phyloP scores from a whole-genome alignment of 2,797 vertebrate species.

The Malacoraja senta region DNA sequence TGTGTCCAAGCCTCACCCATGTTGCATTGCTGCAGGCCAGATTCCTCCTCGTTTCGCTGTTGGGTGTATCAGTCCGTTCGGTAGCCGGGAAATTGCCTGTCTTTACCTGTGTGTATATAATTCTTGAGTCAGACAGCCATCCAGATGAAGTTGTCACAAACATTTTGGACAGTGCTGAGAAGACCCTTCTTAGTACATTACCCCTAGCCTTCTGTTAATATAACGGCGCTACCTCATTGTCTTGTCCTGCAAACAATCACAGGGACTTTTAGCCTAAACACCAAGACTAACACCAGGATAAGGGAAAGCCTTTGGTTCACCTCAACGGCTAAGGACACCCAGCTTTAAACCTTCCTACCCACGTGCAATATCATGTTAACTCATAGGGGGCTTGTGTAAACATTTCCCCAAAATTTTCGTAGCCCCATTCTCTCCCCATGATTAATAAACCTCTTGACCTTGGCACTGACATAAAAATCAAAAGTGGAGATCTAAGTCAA shows the following conservation, averaged over 20 bases:
- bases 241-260: not conserved
- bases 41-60: constrained; percentile 15
- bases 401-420: too few relatives aligned
- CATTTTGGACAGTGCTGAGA: not conserved
- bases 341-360: too few relatives aligned
- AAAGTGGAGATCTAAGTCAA: not conserved
- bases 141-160: constrained; percentile 16
- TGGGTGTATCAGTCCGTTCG: constrained; percentile 11
- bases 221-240: not conserved
- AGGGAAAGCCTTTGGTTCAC: too few relatives aligned
- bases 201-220: too few relatives aligned
- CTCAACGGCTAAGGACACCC: too few relatives aligned
- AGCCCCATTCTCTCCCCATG: not conserved
- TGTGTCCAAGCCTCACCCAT: not conserved
- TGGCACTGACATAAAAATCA: too few relatives aligned
- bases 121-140: constrained; percentile 20
- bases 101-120: constrained; percentile 28
- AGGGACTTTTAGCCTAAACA: not conserved
- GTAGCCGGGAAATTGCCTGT: constrained; percentile 8
- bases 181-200: not conserved
- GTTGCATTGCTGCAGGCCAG: constrained; percentile 14
- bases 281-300: too few relatives aligned
- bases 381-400: too few relatives aligned
- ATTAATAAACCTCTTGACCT: not conserved
- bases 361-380: too few relatives aligned